Evolutionary conservation across 1,140 invertebrate species (phyloP), one percentile per base, ranked within the genome.

Genomic region (Triops cancriformis): DNA sequence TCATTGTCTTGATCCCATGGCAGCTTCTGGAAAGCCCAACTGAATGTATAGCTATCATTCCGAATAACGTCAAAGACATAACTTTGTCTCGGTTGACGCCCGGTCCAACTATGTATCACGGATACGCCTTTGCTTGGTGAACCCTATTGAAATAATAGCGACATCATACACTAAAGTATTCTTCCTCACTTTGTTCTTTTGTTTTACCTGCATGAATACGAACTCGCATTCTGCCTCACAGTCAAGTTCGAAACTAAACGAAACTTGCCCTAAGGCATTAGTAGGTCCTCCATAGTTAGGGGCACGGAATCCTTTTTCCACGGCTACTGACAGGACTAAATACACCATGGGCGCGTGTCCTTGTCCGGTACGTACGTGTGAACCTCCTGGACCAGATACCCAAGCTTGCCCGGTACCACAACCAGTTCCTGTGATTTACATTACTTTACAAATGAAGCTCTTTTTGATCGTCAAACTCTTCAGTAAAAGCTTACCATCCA

Each of bases 21-120:
- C n/a, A 85, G 79, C 76, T 86, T 86, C 80, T 88, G 86, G 82
- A 90, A 90, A 27, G 87, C 87, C 86, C 90, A 88, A 42, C 86
- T 88, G 79, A 89, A 87, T 7, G 84, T 85, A 77, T 87, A 83
- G 1, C 85, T 83, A 64, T 85, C 85, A 79, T 87, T 87, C 76
- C 83, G 80, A 11, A 82, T 84, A 27, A 90, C 83, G 9, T 82
- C 75, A 78, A 85, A 86, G 18, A 79, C 83, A 73, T 85, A 84
- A 27, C 83, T 80, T 78, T 85, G 83, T 9, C 82, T 80, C 5
- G 76, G 51, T 41, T 86, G 84, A 11, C 80, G 79, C 6, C 86
- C 87, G 45, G 81, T 85, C 85, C 87, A 88, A 27, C 81, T 82
- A 78, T 86, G 81, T 72, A 87, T 83, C 27, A 86, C 82, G 4